A percentile compares a stretch with the other conserved stretches of the same genome.
Conservation (phyloP, 2,113 vertebrate species). For the Prietella phreatophila region DNA sequence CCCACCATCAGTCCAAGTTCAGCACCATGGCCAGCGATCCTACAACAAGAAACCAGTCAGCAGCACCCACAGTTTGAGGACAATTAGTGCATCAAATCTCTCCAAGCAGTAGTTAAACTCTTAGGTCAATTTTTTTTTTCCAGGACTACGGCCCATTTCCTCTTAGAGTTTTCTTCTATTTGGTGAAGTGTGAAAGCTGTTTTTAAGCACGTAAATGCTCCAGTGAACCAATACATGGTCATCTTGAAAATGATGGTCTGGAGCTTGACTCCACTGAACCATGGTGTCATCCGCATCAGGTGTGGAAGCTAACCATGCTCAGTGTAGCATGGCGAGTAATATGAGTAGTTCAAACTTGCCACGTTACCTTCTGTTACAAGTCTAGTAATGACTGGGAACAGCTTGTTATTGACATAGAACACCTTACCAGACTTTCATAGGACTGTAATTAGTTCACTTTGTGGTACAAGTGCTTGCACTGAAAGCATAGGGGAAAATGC, state of each 20-base stretch:
- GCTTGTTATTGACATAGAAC: neutral
- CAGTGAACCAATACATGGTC: neutral
- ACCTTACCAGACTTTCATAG: neutral
- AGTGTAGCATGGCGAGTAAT: neutral
- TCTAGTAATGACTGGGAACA: neutral
- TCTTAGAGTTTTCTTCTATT: neutral
- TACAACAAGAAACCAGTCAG: neutral
- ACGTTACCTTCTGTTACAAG: neutral
- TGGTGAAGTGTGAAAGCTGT: neutral
- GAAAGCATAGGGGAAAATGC: neutral
- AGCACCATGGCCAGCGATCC: constrained; percentile 18
- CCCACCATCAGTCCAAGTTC: neutral
- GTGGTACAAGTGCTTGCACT: neutral
- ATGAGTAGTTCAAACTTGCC: neutral
- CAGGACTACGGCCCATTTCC: neutral
- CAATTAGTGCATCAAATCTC: neutral
- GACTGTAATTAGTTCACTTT: neutral
- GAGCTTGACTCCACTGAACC: neutral
- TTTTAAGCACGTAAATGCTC: neutral
- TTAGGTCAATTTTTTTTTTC: neutral
- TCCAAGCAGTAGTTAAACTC: too few relatives aligned
- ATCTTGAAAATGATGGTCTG: neutral
- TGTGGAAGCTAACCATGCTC: neutral
- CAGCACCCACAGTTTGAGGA: neutral
- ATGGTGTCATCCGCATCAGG: neutral